Base-by-base conservation (phyloP, 35 echinoderm and acorn worm species). In the Patiria miniata region DNA sequence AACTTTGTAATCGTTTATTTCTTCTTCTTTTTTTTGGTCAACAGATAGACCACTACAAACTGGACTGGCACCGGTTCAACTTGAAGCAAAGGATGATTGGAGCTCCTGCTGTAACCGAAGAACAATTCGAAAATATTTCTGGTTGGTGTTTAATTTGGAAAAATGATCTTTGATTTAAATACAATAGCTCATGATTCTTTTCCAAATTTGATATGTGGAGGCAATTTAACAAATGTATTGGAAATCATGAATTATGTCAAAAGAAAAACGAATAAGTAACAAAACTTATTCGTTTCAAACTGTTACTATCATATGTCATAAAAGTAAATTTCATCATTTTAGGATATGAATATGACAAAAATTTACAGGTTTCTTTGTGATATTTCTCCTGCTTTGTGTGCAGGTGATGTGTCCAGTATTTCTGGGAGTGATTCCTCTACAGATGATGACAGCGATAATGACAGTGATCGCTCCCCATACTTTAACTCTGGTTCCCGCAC, bases 41-140 rank as follows among this genome's bases (percentile, higher is more conserved):
- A 17, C 87, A 94, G 96, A 98, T 51, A 87, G 86, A 94, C 8
- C 96, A 98, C 47, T 98, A 98, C 56, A 93, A 85, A 51, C 86
- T 98, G 23, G 96, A 98, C 65, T 98, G 96, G 96, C 96, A 98
- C 52, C 52, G 96, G 30, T 98, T 92, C 69, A 98, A 98, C 61
- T 81, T 98, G 28, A 98, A 91, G 61, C 92, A 94, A 83, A 92
- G 82, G 39, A 81, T 94, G 21, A 76, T 87, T 34, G 92, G 89
- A 52, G 53, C 44, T 4, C 30, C 57, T 1, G 34, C 92, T 78
- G 78, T 98, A 16, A 78, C 82, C 4, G 93, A 89, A 81, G 96
- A 98, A 39, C 44, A 37, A 1, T 97, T 97, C 91, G 92, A 94
- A 40, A 60, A 51, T 8, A 89, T 89, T 40, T 91, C 92, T 86